Percentiles rank a stretch among this genome's conserved stretches.
These are phyloP conservation scores for Diplosoma virens DNA, from an alignment of 23 tunicate genomes.

Conservation along the genomic window DNA sequence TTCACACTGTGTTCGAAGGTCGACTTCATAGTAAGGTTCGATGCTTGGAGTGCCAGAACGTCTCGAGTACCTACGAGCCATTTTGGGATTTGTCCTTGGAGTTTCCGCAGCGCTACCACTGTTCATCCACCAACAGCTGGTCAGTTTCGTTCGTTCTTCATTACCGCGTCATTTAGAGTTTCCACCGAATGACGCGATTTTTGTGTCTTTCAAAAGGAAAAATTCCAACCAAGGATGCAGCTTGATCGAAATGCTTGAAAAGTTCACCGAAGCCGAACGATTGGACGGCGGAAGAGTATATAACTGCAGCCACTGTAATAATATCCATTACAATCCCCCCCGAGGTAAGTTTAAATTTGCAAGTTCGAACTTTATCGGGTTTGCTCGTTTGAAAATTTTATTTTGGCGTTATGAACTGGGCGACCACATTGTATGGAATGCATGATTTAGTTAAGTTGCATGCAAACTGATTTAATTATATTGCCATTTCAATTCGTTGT, in stretches of 20 bases:
- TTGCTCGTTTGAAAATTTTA: no score
- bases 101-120: conserved; percentile 87
- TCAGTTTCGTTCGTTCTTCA: conserved; percentile 2
- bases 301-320: conserved; percentile 64
- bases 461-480: not conserved
- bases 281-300: conserved; percentile 87
- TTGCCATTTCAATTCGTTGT: no score
- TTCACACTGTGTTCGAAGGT: conserved; percentile 85
- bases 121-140: conserved; percentile 31
- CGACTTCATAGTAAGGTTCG: conserved; percentile 67
- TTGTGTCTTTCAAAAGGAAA: no score
- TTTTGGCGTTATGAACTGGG: no score
- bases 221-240: conserved; percentile 56
- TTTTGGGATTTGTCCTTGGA: conserved; percentile 94
- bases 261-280: conserved; percentile 77
- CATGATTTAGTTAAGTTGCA: no score
- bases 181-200: no score
- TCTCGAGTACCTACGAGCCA: conserved; percentile 71
- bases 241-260: conserved; percentile 77
- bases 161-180: not conserved
- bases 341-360: conserved; percentile 16
- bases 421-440: no score
- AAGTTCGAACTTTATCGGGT: not conserved
- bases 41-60: conserved; percentile 74
- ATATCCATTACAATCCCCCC: not conserved